Base-by-base conservation (phyloP, 2,113 vertebrate species). In the Neogobius melanostomus region DNA sequence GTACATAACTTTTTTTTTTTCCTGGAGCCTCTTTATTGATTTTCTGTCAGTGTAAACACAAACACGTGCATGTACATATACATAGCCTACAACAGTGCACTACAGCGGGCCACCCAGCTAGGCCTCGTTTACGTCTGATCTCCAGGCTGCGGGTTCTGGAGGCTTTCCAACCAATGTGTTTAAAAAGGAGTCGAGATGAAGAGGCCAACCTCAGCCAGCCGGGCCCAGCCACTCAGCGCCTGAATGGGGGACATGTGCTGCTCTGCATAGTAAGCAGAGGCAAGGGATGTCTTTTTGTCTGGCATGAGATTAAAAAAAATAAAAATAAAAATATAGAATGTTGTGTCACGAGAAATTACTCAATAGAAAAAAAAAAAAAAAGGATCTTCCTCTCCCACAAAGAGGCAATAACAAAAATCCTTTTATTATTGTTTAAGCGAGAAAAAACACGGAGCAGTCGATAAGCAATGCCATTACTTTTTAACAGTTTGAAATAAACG, bases 221-320 rank as follows among this genome's bases (percentile, higher is more conserved):
- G 74, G 74, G 54, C 71, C 54, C 16, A 68, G 65, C 66, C 84
- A 75, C 83, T 85, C 77, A 86, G 5, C 72, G 67, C 71, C 69
- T 85, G 82, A 88, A 83, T 72, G 65, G n/a, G 28, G 62, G 74
- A 76, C 46, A 63, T 75, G 74, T 79, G 75, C 72, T 79, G 75
- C 79, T 72, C 64, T 81, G 80, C 83, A 87, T 87, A 84, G 64
- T 67, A 76, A 86, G 70, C 68, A 68, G 61, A 50, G 47, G 57
- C 53, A 49, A 36, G 28, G 4, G 28, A 36, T 36, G 28, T 36
- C 28, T 36, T 36, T 36, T 36, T 36, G 28, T 36, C 28, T 36
- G 28, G 28, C 28, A 36, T 36, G 28, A 36, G 28, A 36, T 36
- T 4, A 36, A 36, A 36, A 36, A 36, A 36, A 36, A 36, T 2